Evolutionary conservation across 2,113 vertebrate genomes (phyloP).

Genomic region (Craseonycteris thonglongyai): DNA sequence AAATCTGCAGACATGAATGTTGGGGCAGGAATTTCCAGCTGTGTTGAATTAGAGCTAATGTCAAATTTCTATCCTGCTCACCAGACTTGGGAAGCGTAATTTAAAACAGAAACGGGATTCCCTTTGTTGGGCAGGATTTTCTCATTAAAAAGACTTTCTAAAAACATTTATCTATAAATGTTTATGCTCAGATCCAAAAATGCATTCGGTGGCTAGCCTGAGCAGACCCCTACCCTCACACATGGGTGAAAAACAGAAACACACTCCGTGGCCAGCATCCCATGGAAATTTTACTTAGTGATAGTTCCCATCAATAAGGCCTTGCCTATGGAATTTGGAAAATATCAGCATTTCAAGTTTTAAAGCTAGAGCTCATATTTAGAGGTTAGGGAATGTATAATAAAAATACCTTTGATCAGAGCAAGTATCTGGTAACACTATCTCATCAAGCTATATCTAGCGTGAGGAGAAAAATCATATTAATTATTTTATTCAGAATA

Average conservation of each 20-base stretch:
- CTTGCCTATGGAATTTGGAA: neutral
- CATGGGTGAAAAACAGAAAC: neutral
- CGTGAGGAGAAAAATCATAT: neutral
- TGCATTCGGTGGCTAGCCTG: neutral
- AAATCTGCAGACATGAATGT: constrained; percentile 3
- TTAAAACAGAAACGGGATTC: constrained; percentile 41
- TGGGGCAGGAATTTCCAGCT: constrained; percentile 16
- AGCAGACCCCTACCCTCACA: neutral
- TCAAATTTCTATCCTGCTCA: neutral
- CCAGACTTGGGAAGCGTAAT: neutral
- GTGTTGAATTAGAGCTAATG: constrained; percentile 16
- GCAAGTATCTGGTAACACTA: neutral
- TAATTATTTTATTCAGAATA: neutral
- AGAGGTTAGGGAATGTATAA: neutral
- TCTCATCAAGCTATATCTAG: neutral
- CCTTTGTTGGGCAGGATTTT: constrained; percentile 9
- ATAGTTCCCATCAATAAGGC: neutral
- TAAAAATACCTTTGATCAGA: neutral
- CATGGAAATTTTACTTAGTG: neutral
- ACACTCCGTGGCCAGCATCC: neutral
- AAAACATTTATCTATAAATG: constrained; percentile 17
- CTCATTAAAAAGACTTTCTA: neutral
- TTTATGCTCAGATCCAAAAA: constrained; percentile 7
- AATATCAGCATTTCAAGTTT: neutral
- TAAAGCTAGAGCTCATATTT: neutral